Percentiles rank a stretch among this genome's conserved stretches.
phyloP scores from a whole-genome alignment of 2,113 vertebrate genomes.

The Laticauda colubrina region DNA sequence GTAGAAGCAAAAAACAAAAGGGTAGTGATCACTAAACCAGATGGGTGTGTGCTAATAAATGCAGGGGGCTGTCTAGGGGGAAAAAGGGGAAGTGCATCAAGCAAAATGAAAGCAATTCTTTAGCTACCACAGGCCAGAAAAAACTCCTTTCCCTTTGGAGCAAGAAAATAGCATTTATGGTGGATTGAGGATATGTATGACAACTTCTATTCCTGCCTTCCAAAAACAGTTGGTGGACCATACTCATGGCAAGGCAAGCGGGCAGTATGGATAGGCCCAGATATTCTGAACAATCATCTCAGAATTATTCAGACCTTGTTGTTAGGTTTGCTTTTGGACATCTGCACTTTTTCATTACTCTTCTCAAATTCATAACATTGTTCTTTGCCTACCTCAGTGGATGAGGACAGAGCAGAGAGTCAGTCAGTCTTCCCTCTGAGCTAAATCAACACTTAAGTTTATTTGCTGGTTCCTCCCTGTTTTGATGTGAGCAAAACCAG shows the following conservation, averaged over 20 bases:
- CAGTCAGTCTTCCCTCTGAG: background rate
- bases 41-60: background rate
- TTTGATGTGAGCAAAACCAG: background rate
- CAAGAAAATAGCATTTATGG: background rate
- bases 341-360: background rate
- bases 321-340: background rate
- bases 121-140: background rate
- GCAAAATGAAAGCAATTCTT: background rate
- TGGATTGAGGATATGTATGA: background rate
- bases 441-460: background rate
- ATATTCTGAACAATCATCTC: background rate
- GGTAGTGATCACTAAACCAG: background rate
- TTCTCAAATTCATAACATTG: background rate
- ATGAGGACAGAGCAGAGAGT: background rate
- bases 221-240: background rate
- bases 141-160: background rate
- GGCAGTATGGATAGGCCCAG: background rate
- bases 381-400: background rate
- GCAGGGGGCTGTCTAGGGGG: background rate
- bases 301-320: background rate
- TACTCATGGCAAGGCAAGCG: background rate
- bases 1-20: background rate
- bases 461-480: background rate
- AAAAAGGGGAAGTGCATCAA: background rate
- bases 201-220: background rate